Base-by-base conservation (phyloP, 2,797 vertebrate genomes). In the Molossus alvarezi region DNA sequence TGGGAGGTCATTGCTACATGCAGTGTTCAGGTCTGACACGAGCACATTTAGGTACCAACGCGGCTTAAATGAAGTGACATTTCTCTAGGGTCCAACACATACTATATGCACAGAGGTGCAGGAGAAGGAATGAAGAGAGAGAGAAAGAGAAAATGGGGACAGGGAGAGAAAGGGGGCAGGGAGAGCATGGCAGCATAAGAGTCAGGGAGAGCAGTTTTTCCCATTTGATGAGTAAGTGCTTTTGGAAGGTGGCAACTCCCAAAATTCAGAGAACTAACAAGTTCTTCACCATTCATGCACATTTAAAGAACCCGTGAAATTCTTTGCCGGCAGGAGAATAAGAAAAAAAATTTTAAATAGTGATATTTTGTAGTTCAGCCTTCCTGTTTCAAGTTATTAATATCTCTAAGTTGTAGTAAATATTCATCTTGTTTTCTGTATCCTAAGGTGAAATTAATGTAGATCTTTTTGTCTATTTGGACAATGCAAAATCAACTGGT, bases 401-500 rank as follows among this genome's bases (percentile, higher is more conserved):
- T 48, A 51, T 88, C 75, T 81, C 62, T 75, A 71, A 69, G 58
- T 53, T 73, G 14, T 77, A 83, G 82, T 85, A 72, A 88, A 51
- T 21, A 72, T 51, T 72, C 67, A 37, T 81, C 81, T 81, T 65
- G 9, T 76, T 93, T 89, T 95, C 90, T 75, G 88, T 7, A 80
- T 33, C 64, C 58, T 60, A 41, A 79, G 33, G 51, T 90, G 21
- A 94, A 94, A 88, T 41, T 29, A 82, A 73, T 60, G 13, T 60
- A 60, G 33, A 81, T 51, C 9, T 81, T 93, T 93, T 72, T 92
- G 57, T 65, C 13, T 76, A 25, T 64, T 51, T 90, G n/a, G n/a
- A 86, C 33, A 37, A 27, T 72, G 75, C 48, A 91, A 94, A 96
- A 90, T 80, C 37, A 90, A 81, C 21, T 96, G 10, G 4, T 88